A percentile compares a stretch with the other conserved stretches of the same genome.
Conservation (phyloP, 2,797 vertebrate species). For the Sebastes ruberrimus region DNA sequence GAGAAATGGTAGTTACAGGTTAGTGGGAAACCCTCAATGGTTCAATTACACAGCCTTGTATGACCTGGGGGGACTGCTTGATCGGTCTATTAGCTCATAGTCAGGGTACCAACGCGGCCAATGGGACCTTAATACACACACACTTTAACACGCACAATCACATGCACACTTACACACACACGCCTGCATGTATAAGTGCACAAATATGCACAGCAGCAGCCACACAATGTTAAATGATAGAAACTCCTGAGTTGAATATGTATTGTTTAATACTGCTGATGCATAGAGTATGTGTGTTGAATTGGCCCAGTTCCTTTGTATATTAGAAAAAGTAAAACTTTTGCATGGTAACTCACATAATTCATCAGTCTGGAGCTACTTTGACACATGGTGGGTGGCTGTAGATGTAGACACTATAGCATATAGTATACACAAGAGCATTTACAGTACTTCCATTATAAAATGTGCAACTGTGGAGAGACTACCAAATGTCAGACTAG, state of each 20-base stretch:
- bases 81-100: slow-evolving; percentile 75
- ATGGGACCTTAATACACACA: slow-evolving; percentile 18
- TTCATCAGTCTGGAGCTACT: background rate
- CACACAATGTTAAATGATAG: background rate
- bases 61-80: slow-evolving; percentile 61
- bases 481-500: background rate
- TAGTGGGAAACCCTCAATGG: slow-evolving; percentile 64
- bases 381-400: background rate
- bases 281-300: background rate
- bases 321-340: background rate
- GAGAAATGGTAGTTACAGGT: slow-evolving; percentile 55
- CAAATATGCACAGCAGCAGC: background rate
- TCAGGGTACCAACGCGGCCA: slow-evolving; percentile 54
- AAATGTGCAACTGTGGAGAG: background rate
- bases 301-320: background rate
- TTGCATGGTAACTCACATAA: background rate
- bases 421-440: background rate
- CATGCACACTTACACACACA: background rate
- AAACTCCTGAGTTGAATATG: background rate
- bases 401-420: background rate
- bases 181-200: background rate
- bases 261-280: background rate
- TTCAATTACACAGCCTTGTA: slow-evolving; percentile 71
- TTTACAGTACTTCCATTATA: background rate
- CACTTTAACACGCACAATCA: slow-evolving; percentile 23